Evolutionary conservation across 2,113 vertebrate species (phyloP), one percentile per base, ranked within the genome.

Genomic region (Chloebia gouldiae): DNA sequence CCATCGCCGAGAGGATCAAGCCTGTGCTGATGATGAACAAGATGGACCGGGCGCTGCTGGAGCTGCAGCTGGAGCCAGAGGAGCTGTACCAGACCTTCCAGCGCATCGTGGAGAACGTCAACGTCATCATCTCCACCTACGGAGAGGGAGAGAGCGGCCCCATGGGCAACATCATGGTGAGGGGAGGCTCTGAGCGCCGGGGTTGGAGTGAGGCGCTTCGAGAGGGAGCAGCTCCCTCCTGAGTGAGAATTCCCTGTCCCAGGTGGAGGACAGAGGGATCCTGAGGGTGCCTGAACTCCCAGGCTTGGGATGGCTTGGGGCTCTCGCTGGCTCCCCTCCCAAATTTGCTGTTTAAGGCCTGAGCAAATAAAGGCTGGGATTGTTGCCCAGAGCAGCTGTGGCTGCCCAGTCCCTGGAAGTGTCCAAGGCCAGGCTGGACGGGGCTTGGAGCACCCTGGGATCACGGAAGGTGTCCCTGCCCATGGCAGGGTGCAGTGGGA

Each of bases 1-100:
- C 99, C 73, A 99, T 99, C 30, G 98, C 98, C 0, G 99, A 99
- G 97, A 98, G 99, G 37, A 99, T 99, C 97, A 99, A 98, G 87
- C 99, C 99, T 0, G 99, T 99, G 22, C 97, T 99, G 91, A 99
- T 99, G 99, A 99, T 99, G 99, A 99, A 99, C 97, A 99, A 99
- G 96, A 99, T 99, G 99, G 99, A 99, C 98, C 98, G 99, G 11
- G 99, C 99, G 5, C 97, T 99, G 96, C 95, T 99, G 44, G 99
- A 99, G 97, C 97, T 99, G 97, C 99, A 99, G 97, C 98, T 99
- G 94, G 98, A 98, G 10, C 98, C 99, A 0, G 99, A 99, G 75
- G 99, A 99, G 77, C 98, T 99, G 25, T 99, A 98, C 97, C 98
- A 99, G 96, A 99, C 99, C 30, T 99, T 99, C 98, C 99, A 99